These are phyloP conservation scores for Podabrus alpinus DNA, from an alignment of 2,888 invertebrate species.

Conservation along the genomic window DNA sequence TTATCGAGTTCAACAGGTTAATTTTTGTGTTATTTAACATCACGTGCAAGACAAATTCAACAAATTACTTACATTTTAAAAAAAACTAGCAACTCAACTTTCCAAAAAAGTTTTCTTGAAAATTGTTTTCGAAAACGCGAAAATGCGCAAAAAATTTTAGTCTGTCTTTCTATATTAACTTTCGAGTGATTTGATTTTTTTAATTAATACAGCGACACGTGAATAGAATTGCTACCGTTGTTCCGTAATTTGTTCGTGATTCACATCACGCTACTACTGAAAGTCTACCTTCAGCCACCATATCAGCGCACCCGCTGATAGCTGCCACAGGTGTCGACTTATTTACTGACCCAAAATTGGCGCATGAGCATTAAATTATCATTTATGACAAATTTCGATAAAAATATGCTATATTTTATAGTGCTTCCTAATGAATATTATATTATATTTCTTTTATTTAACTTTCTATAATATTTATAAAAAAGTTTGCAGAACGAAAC, in stretches of 20 bases:
- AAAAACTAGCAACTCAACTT: background rate
- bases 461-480: background rate
- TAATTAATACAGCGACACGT: background rate
- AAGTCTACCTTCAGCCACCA: constrained; percentile 1
- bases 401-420: background rate
- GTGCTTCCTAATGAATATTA: background rate
- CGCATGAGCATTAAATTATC: background rate
- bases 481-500: too few species aligned
- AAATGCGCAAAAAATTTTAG: background rate
- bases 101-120: background rate
- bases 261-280: constrained; percentile 3
- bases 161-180: background rate
- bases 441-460: background rate
- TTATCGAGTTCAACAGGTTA: background rate
- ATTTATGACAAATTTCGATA: background rate
- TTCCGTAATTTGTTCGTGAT: constrained; percentile 3
- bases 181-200: background rate
- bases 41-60: background rate
- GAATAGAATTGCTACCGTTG: background rate
- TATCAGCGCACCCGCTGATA: constrained; percentile 4
- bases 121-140: background rate
- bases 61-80: background rate
- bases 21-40: background rate
- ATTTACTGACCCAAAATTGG: constrained; percentile 4
- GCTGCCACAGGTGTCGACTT: constrained; percentile 3